These are phyloP conservation scores for Clunio marinus DNA, from an alignment of 2,888 invertebrate genomes.

Conservation along the genomic window DNA sequence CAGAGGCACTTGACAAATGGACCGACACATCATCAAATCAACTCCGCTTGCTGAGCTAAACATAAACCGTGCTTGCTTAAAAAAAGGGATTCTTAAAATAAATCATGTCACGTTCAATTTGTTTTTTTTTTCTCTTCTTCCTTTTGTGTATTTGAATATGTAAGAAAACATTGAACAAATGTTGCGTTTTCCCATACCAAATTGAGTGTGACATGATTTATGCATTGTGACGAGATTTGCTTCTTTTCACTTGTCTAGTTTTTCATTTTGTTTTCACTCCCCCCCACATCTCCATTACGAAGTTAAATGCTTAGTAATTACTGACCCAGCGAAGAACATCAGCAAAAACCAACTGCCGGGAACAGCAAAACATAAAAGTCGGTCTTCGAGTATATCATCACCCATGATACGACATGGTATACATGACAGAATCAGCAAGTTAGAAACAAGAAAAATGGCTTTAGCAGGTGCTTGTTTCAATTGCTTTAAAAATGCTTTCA, in stretches of 20 bases:
- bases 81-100: constrained; percentile 31
- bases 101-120: constrained; percentile 38
- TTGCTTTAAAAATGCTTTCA: constrained; percentile 84
- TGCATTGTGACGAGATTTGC: constrained; percentile 7
- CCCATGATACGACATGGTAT: constrained; percentile 78
- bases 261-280: not conserved
- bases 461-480: constrained; percentile 92
- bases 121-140: no score
- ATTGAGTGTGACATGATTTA: constrained; percentile 38
- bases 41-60: no score
- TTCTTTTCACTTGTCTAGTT: not conserved
- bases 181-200: constrained; percentile 16
- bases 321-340: constrained; percentile 97
- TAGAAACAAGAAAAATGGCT: constrained; percentile 86
- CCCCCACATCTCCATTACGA: not conserved
- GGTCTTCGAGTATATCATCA: constrained; percentile 79
- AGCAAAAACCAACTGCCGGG: constrained; percentile 97
- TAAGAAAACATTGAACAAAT: constrained; percentile 2
- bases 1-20: no score
- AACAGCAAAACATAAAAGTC: constrained; percentile 83
- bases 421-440: constrained; percentile 81
- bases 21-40: no score
- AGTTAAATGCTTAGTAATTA: constrained; percentile 20
- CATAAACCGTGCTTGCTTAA: no score
- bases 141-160: constrained; percentile 29